These are phyloP conservation scores for Lepilemur septentrionalis DNA, from an alignment of 2,797 vertebrate genomes.

Conservation along the genomic window DNA sequence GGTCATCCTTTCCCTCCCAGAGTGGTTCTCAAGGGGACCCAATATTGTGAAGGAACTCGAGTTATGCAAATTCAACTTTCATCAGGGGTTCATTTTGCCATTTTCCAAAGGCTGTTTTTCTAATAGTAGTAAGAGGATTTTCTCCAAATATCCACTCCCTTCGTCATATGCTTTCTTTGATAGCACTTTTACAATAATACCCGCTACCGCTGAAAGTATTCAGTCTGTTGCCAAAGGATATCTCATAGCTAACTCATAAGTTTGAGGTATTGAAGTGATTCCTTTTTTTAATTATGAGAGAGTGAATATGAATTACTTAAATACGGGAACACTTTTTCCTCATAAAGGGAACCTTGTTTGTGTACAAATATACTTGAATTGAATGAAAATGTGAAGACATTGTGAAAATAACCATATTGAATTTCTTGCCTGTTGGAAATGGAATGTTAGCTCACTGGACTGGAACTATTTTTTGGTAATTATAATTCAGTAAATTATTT, in stretches of 20 bases:
- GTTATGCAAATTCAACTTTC: not conserved
- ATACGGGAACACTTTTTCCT: not conserved
- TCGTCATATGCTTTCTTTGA: not conserved
- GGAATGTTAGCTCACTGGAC: constrained; percentile 6
- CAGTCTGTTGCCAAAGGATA: not conserved
- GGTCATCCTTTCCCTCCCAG: not conserved
- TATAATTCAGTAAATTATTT: constrained; percentile 58
- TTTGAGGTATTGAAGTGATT: not conserved
- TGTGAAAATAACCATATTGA: constrained; percentile 45
- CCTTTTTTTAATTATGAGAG: constrained; percentile 12
- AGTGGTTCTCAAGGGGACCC: not conserved
- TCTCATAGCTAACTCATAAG: not conserved
- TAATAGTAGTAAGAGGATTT: not conserved
- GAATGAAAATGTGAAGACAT: constrained; percentile 17
- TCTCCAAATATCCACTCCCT: not conserved
- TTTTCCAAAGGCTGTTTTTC: not conserved
- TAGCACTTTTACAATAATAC: not conserved
- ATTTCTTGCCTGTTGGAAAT: not conserved
- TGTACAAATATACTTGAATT: not conserved
- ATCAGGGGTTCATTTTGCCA: not conserved
- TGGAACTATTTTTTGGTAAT: constrained; percentile 53
- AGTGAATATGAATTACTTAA: constrained; percentile 30
- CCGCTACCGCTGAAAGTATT: not conserved
- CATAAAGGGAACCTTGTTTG: constrained; percentile 22
- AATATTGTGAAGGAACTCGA: not conserved